Conservation (phyloP, 1,140 invertebrate species). For the Drosophila chauvacae region DNA sequence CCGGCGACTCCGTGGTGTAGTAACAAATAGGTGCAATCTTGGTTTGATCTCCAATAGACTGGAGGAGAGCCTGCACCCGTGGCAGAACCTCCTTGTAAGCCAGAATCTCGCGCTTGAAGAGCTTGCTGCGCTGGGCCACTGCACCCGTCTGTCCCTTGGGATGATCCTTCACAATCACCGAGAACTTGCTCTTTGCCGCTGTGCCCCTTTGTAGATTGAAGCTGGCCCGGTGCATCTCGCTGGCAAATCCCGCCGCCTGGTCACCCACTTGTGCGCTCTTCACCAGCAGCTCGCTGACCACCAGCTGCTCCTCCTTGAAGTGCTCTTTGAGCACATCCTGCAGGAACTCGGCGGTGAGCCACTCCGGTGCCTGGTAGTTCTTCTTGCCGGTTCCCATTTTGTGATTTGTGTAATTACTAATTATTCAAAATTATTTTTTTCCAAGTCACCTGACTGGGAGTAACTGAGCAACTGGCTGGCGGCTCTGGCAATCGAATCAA, state of each 20-base stretch:
- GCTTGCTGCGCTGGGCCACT: slow-evolving; percentile 74
- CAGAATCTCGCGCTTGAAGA: slow-evolving; percentile 81
- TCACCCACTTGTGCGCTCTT: slow-evolving; percentile 64
- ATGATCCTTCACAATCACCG: slow-evolving; percentile 80
- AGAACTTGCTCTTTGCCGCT: slow-evolving; percentile 68
- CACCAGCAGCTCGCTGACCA: slow-evolving; percentile 68
- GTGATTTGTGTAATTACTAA: background rate
- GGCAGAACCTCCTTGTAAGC: slow-evolving; percentile 79
- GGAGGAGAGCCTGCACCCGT: slow-evolving; percentile 64
- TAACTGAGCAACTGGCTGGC: slow-evolving; percentile 34
- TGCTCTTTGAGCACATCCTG: slow-evolving; percentile 83
- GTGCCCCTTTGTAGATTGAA: slow-evolving; percentile 73
- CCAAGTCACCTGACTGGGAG: slow-evolving; percentile 74
- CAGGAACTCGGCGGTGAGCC: slow-evolving; percentile 76
- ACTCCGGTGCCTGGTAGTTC: slow-evolving; percentile 78
- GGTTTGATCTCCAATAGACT: slow-evolving; percentile 74
- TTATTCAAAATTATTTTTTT: slow-evolving; percentile 21
- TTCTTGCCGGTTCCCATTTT: slow-evolving; percentile 79
- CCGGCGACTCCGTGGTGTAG: slow-evolving; percentile 79
- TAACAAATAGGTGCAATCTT: slow-evolving; percentile 80
- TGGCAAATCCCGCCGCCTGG: slow-evolving; percentile 69
- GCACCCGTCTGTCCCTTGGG: slow-evolving; percentile 79
- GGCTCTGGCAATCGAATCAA: slow-evolving; percentile 26
- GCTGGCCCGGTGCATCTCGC: slow-evolving; percentile 78
- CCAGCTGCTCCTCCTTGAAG: slow-evolving; percentile 75